Conservation (phyloP, 2,888 invertebrate genomes). For the Philhelius pedissequus region DNA sequence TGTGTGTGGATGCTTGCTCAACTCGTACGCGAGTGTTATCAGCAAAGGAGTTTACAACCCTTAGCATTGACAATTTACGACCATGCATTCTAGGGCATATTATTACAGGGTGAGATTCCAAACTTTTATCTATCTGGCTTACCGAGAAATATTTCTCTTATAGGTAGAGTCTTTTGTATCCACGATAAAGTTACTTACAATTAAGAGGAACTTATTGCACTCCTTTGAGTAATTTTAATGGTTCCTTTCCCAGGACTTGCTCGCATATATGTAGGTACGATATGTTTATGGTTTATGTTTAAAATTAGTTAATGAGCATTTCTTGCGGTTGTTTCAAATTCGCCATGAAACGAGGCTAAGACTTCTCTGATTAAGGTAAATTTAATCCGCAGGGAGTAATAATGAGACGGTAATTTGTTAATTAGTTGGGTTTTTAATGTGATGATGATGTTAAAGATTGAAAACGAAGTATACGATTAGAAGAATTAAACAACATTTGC, state of each 20-base stretch:
- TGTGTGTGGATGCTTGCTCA: constrained; percentile 15
- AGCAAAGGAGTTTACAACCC: constrained; percentile 60
- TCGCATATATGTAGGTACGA: neutral
- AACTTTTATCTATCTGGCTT: neutral
- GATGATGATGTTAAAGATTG: neutral
- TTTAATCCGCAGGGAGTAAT: constrained; percentile 47
- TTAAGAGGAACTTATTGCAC: constrained; percentile 63
- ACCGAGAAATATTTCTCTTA: neutral
- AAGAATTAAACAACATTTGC: too few species aligned
- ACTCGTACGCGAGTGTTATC: constrained; percentile 51
- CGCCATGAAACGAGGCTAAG: constrained; percentile 32
- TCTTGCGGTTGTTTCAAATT: constrained; percentile 51
- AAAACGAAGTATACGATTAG: neutral
- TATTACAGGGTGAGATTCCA: neutral
- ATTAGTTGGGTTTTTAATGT: constrained; percentile 31
- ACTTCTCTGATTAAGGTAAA: constrained; percentile 18
- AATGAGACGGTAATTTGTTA: constrained; percentile 56
- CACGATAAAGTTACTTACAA: constrained; percentile 58
- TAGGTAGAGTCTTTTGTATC: constrained; percentile 10
- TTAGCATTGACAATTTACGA: constrained; percentile 59
- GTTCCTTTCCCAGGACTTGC: constrained; percentile 19
- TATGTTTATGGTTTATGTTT: neutral
- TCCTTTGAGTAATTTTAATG: constrained; percentile 66
- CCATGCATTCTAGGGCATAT: constrained; percentile 17
- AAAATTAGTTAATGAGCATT: constrained; percentile 42